Percentiles rank a stretch among this genome's conserved stretches.
phyloP scores from a whole-genome alignment of 2,888 invertebrate genomes.

The Diplolepis rosae region DNA sequence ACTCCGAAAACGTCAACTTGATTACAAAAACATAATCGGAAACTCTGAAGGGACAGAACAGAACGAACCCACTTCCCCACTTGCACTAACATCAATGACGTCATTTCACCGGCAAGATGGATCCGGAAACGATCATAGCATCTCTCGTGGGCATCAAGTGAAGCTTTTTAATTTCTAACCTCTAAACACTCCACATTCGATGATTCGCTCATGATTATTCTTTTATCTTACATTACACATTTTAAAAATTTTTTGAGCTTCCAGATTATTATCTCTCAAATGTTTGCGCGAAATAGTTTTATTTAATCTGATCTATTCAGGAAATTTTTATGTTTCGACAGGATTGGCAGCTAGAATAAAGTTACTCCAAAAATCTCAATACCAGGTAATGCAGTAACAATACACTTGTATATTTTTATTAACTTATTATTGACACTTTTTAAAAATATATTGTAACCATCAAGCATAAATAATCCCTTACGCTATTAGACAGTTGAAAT shows the following conservation, averaged over 20 bases:
- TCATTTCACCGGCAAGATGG: constrained; percentile 28
- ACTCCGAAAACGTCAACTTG: constrained; percentile 48
- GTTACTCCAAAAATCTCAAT: background rate
- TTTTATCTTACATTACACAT: too few species aligned
- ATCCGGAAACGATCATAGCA: background rate
- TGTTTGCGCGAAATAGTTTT: background rate
- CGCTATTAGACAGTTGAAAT: too few species aligned
- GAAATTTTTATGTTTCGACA: background rate
- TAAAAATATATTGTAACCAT: too few species aligned
- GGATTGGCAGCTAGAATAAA: background rate
- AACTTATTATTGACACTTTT: background rate
- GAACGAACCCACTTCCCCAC: constrained; percentile 44
- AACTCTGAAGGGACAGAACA: constrained; percentile 50
- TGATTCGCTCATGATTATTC: too few species aligned
- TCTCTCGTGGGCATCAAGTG: background rate
- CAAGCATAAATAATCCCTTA: too few species aligned
- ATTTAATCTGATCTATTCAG: background rate
- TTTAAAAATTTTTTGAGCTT: too few species aligned
- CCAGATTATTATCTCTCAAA: too few species aligned
- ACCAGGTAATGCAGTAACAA: too few species aligned
- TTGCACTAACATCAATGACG: constrained; percentile 46
- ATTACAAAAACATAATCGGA: constrained; percentile 51
- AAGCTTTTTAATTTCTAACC: background rate
- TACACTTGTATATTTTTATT: too few species aligned
- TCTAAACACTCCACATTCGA: background rate